A percentile compares a stretch with the other conserved stretches of the same genome.
phyloP scores from a whole-genome alignment of 2,888 invertebrate genomes.

The Metalampra italica region DNA sequence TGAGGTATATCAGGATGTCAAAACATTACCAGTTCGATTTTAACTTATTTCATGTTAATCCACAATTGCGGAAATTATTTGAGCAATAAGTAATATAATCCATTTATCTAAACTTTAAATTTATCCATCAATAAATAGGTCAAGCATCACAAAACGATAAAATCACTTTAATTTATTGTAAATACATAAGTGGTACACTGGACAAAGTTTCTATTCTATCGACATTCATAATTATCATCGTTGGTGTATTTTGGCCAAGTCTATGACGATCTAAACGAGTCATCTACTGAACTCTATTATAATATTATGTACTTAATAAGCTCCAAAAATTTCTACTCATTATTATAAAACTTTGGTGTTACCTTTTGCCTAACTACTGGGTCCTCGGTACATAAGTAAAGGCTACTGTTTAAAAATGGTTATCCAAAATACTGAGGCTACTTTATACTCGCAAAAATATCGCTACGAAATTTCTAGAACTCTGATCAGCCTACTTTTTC shows the following conservation, averaged over 20 bases:
- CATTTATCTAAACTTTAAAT: not conserved
- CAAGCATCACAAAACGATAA: not conserved
- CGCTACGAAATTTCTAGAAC: constrained; percentile 58
- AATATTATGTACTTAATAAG: constrained; percentile 51
- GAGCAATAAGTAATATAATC: not conserved
- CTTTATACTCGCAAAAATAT: constrained; percentile 64
- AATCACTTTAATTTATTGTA: not conserved
- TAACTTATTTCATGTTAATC: no score
- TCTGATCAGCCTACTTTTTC: constrained; percentile 49
- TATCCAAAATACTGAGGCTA: constrained; percentile 72
- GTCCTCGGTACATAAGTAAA: constrained; percentile 50
- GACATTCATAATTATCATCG: constrained; percentile 30
- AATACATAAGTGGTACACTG: constrained; percentile 20
- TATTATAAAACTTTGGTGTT: constrained; percentile 69
- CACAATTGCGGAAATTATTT: not conserved
- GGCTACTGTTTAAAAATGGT: constrained; percentile 55
- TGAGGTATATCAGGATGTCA: not conserved
- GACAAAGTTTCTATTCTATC: constrained; percentile 61
- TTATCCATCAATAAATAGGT: not conserved
- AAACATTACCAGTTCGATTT: not conserved
- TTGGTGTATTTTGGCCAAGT: constrained; percentile 21
- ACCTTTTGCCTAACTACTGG: constrained; percentile 64
- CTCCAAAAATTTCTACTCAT: constrained; percentile 55
- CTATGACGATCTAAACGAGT: constrained; percentile 6
- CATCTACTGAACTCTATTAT: constrained; percentile 37